A percentile compares a stretch with the other conserved stretches of the same genome.
phyloP scores from a whole-genome alignment of 2,888 invertebrate species.

The Epistrophella euchroma region DNA sequence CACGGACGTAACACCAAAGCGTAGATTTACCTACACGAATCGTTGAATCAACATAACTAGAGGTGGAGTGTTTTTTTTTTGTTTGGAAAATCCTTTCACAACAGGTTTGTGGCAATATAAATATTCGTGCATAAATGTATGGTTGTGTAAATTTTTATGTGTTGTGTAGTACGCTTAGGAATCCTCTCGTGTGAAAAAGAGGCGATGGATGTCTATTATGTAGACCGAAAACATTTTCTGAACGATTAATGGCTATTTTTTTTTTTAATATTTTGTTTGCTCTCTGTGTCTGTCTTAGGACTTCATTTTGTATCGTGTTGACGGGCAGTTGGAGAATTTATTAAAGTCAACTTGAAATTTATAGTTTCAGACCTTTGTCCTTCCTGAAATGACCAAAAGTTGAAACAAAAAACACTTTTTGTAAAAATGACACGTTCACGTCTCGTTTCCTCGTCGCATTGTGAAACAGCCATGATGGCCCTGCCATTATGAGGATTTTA shows the following conservation, averaged over 20 bases:
- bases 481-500: too few relatives aligned
- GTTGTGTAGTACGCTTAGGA: conserved; percentile 4
- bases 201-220: conserved; percentile 15
- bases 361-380: conserved; percentile 45
- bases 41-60: conserved; percentile 13
- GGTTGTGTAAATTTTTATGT: neutral
- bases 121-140: conserved; percentile 24
- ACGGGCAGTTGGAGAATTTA: conserved; percentile 49
- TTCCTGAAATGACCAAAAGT: conserved; percentile 1
- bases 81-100: conserved; percentile 42
- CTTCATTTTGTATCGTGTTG: conserved; percentile 6
- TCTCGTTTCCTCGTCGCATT: too few relatives aligned
- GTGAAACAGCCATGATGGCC: too few relatives aligned
- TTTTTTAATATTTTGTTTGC: conserved; percentile 18
- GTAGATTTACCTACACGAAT: conserved; percentile 15
- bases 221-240: conserved; percentile 36
- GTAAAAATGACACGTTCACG: neutral
- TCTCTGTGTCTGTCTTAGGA: conserved; percentile 2
- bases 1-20: conserved; percentile 41
- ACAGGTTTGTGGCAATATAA: conserved; percentile 40
- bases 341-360: conserved; percentile 60
- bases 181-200: conserved; percentile 18
- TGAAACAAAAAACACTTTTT: neutral
- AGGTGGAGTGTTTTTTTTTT: conserved; percentile 8
- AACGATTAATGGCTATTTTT: conserved; percentile 64